Evolutionary conservation across 2,888 invertebrate species (phyloP), one percentile per base, ranked within the genome.

Genomic region (Tachina lurida): DNA sequence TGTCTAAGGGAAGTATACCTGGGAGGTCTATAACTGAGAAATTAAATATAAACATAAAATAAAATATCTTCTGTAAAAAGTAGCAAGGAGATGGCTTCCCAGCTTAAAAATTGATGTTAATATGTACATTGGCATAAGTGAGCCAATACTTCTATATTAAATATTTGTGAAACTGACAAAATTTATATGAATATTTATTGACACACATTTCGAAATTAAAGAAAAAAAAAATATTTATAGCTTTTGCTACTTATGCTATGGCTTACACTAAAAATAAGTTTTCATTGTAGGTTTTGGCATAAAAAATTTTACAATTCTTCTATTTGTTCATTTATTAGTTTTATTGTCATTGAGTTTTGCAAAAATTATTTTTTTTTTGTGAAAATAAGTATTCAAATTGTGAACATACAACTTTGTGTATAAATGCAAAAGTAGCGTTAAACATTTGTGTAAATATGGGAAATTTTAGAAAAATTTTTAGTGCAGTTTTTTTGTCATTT

Each of bases 371-470:
- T 70, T 31, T 31, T 5, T 31, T 31, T 31, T 31, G 2, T 7
- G 7, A 31, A 56, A 47, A 41, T 19, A 45, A 17, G 12, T 60
- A 43, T 39, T 47, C 41, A 68, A 47, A 43, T 52, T 22, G 3
- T 74, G 22, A 39, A 19, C 54, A 56, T 54, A 67, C 47, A 19
- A 19, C 60, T 60, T 49, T 58, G 17, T 73, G 12, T 12, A 45
- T 19, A 56, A 43, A 49, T 47, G 15, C 45, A 62, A 43, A 49
- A 54, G 15, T 71, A 12, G 58, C 58, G 62, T 52, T 71, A 71
- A 82, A 79, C 82, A 82, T 82, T 78, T 86, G 85, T 54, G 60
- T 79, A 78, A 82, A 86, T 82, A 86, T 86, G 82, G 58, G 60
- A 52, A 75, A 77, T 56, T 84, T 73, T 76, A 58, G 9, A 47